Percentiles rank a stretch among this genome's conserved stretches.
Evolutionary conservation across 2,888 invertebrate genomes (phyloP).

Genomic region (Drosophila borborema): DNA sequence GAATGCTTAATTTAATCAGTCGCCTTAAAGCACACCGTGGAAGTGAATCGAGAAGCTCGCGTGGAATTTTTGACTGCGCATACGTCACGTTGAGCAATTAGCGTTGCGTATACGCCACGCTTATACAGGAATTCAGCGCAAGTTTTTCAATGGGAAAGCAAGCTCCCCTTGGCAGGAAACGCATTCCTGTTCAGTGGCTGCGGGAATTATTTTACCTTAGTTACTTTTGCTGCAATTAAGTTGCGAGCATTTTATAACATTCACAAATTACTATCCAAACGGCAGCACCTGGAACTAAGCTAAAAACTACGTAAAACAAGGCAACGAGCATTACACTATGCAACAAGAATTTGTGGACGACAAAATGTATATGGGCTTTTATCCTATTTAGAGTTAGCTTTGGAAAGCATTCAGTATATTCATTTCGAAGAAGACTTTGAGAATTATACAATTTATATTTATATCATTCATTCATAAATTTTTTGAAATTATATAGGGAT

Average conservation of each 20-base stretch:
- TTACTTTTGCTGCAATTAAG: slow-evolving; percentile 40
- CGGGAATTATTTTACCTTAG: slow-evolving; percentile 31
- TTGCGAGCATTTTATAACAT: slow-evolving; percentile 36
- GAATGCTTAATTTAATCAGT: slow-evolving; percentile 44
- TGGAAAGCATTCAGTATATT: neutral
- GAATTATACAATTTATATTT: too few species aligned
- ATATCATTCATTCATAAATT: too few species aligned
- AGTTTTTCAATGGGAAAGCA: neutral
- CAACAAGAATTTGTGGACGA: neutral
- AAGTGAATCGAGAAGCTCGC: neutral
- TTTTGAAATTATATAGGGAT: too few species aligned
- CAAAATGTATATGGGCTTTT: neutral
- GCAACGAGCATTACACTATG: slow-evolving; percentile 20
- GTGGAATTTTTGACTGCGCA: slow-evolving; percentile 43
- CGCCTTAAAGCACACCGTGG: slow-evolving; percentile 24
- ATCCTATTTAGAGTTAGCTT: neutral
- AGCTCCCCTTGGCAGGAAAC: neutral
- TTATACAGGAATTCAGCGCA: slow-evolving; percentile 20
- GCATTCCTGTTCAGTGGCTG: slow-evolving; percentile 40
- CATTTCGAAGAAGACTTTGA: neutral
- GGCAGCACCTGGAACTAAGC: slow-evolving; percentile 35
- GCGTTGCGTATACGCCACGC: slow-evolving; percentile 25
- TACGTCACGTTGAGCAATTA: slow-evolving; percentile 40
- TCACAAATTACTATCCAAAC: slow-evolving; percentile 33
- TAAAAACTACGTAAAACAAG: slow-evolving; percentile 15